Evolutionary conservation across 2,888 invertebrate species (phyloP), one percentile per base, ranked within the genome.

Genomic region (Pammene fasciana): DNA sequence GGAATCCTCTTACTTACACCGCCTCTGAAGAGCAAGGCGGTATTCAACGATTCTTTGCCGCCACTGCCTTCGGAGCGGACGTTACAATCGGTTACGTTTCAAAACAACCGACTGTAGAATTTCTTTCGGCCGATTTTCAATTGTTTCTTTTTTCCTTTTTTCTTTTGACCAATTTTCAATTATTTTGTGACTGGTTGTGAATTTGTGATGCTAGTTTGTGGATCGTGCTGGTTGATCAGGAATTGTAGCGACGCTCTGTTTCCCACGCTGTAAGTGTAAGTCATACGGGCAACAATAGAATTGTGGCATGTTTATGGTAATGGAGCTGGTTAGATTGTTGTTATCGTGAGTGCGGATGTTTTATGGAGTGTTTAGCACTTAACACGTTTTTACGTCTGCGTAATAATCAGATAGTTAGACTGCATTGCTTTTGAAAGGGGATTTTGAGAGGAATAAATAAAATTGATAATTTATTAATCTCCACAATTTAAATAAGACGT

Each of bases 71-170:
- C 52, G 34, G 64, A 64, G 56, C 57, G 57, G 64, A 52, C 68
- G 68, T 68, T 57, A 38, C 34, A 41, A n/a, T 68, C 64, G 64
- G 68, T 68, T 62, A 56, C 43, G 18, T 52, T 68, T 68, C 45
- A 68, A 68, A 68, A 52, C 52, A 68, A 56, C 55, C 56, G 18
- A 38, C 45, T 26, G 14, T 64, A 36, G n/a, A 60, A 9, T 55
- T 43, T 14, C 18, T 57, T 64, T 62, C 57, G 14, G 36, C 26
- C 48, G 16, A n/a, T 18, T 50, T 13, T 56, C 43, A 55, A n/a
- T 9, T 55, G 45, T 18, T 18, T 55, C n/a, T n/a, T n/a, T n/a
- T n/a, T 60, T 14, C 2, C 26, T 26, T 38, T 38, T 48, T 50
- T 36, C 34, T 57, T 64, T 64, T 57, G 14, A 26, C 34, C 50